Percentiles rank a stretch among this genome's conserved stretches.
These are phyloP conservation scores for Spicauda simplicius DNA, from an alignment of 2,888 invertebrate species.

Conservation along the genomic window DNA sequence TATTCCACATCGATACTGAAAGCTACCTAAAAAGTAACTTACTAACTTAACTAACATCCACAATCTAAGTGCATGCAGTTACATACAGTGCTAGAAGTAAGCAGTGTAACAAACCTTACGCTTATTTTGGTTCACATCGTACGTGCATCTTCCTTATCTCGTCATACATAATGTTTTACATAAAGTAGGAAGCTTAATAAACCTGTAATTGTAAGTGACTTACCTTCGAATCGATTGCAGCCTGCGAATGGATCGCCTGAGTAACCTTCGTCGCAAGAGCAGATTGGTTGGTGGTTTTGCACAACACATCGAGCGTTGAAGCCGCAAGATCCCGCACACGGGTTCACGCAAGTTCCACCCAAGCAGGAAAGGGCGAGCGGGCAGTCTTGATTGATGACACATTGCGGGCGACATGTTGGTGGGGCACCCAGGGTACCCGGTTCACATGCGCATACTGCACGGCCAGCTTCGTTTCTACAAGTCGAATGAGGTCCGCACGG, in stretches of 20 bases:
- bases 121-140: too few species aligned
- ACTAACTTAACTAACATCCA: too few species aligned
- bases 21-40: neutral
- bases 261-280: slow-evolving; percentile 89
- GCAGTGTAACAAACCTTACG: too few species aligned
- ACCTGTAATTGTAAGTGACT: slow-evolving; percentile 49
- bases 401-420: slow-evolving; percentile 91
- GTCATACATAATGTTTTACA: neutral
- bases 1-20: neutral
- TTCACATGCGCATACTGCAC: slow-evolving; percentile 90
- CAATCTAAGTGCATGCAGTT: too few species aligned
- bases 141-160: too few species aligned
- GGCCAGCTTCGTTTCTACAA: slow-evolving; percentile 86
- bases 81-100: too few species aligned
- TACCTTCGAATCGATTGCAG: slow-evolving; percentile 87
- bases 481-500: slow-evolving; percentile 89
- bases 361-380: slow-evolving; percentile 90
- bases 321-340: slow-evolving; percentile 91
- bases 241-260: slow-evolving; percentile 92
- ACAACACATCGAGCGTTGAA: slow-evolving; percentile 90
- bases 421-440: slow-evolving; percentile 91
- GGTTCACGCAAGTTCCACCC: slow-evolving; percentile 89
- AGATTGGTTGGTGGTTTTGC: slow-evolving; percentile 90
- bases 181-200: neutral
- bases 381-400: slow-evolving; percentile 91